These are phyloP conservation scores for Amazona vittata DNA, from an alignment of 2,113 vertebrate species.

Conservation along the genomic window DNA sequence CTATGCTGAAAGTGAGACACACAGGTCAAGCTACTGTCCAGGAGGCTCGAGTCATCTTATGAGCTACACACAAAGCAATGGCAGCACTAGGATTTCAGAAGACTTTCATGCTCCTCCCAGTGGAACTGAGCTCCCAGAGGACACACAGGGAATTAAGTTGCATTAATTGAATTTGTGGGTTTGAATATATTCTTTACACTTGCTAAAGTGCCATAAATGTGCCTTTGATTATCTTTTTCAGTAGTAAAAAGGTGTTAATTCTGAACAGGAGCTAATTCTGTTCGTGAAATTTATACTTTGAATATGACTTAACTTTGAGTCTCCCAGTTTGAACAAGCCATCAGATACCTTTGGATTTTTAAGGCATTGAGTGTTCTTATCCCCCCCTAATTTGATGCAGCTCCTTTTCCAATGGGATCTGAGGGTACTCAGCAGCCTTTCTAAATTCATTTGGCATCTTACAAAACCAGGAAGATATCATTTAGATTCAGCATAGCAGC, in stretches of 20 bases:
- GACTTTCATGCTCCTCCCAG: neutral
- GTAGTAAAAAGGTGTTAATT: neutral
- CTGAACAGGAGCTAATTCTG: neutral
- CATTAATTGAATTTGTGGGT: neutral
- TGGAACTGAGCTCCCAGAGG: neutral
- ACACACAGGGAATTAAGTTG: neutral
- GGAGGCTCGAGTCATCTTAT: neutral
- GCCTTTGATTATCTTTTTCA: neutral
- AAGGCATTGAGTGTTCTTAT: neutral
- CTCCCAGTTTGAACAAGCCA: neutral
- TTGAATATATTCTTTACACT: neutral
- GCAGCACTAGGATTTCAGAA: neutral
- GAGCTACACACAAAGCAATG: neutral
- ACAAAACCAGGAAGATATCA: neutral
- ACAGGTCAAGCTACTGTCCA: neutral
- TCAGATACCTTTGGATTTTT: neutral
- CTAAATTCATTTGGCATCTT: neutral
- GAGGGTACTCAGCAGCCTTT: neutral
- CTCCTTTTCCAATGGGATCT: neutral
- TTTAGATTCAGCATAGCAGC: neutral
- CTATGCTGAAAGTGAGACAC: neutral
- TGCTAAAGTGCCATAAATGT: neutral
- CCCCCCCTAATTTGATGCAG: neutral
- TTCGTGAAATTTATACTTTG: neutral
- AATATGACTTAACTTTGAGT: neutral